Percentiles rank a stretch among this genome's conserved stretches.
phyloP scores from a whole-genome alignment of 2,113 vertebrate genomes.

The Aptenodytes patagonicus region DNA sequence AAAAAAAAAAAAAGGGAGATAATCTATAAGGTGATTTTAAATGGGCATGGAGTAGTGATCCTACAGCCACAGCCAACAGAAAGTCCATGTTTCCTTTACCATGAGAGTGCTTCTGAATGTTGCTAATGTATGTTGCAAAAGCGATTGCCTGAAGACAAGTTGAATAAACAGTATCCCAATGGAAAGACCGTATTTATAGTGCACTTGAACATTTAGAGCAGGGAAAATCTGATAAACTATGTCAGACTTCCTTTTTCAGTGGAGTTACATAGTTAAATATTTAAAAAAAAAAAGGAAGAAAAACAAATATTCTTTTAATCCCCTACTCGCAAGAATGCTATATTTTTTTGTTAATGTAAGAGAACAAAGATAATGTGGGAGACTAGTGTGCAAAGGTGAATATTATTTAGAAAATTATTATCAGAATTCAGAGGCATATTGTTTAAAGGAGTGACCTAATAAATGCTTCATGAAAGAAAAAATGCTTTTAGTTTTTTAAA shows the following conservation, averaged over 20 bases:
- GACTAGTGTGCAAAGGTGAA: not conserved
- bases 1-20: not conserved
- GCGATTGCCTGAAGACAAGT: not conserved
- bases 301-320: not conserved
- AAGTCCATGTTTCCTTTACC: not conserved
- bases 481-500: not conserved
- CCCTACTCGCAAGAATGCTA: not conserved
- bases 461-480: not conserved
- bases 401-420: not conserved
- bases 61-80: not conserved
- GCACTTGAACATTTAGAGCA: not conserved
- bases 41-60: not conserved
- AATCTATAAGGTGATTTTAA: not conserved
- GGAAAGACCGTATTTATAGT: not conserved
- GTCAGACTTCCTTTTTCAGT: not conserved
- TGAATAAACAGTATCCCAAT: not conserved
- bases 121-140: not conserved
- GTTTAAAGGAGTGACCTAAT: not conserved
- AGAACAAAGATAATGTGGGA: not conserved
- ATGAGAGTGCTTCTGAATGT: not conserved
- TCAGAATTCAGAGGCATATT: not conserved
- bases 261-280: not conserved
- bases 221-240: not conserved
- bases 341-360: not conserved
- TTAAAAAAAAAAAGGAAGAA: no score